Base-by-base conservation (phyloP, 2,797 vertebrate genomes). In the Argya squamiceps region DNA sequence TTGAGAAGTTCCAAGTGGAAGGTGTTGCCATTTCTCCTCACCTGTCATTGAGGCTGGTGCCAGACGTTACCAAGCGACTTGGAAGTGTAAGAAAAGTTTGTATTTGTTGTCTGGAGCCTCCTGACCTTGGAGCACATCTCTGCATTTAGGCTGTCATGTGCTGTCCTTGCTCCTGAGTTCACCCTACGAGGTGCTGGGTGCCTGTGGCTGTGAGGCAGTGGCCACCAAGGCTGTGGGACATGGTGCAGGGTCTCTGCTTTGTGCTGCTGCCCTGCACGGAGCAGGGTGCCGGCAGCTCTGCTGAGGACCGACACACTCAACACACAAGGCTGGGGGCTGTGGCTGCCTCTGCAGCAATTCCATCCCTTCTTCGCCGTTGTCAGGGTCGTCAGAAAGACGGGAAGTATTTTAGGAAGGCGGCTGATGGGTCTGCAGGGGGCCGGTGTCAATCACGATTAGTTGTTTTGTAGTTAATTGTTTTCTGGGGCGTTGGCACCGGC, bases 401-500 rank as follows among this genome's bases (percentile, higher is more conserved):
- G 41, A 41, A 63, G 71, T 75, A 10, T 82, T 95, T 91, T 81
- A 68, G 58, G 70, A 94, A 96, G 62, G 87, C 84, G 14, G 59
- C 80, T 95, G 95, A 88, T 12, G 29, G 41, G 87, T 98, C 96
- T 97, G 92, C 93, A 69, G 96, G 97, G 97, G 71, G 89, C n/a
- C 82, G 41, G 34, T 97, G 98, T 98, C 98, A 97, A 96, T 97
- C 95, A 97, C 29, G 30, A 97, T 98, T 97, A 97, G 96, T 93
- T 97, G 94, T 96, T 98, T 97, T 95, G 90, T 80, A 77, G 70
- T 97, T 98, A 97, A 98, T 98, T 97, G 96, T 97, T 97, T 97
- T 97, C 94, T 6, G 43, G 93, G 96, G 91, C 91, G 88, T 39
- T 92, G 96, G 92, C 96, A 88, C 62, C 90, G 59, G 94, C 18